These are phyloP conservation scores for Ciconia maguari DNA, from an alignment of 2,113 vertebrate genomes.

Conservation along the genomic window DNA sequence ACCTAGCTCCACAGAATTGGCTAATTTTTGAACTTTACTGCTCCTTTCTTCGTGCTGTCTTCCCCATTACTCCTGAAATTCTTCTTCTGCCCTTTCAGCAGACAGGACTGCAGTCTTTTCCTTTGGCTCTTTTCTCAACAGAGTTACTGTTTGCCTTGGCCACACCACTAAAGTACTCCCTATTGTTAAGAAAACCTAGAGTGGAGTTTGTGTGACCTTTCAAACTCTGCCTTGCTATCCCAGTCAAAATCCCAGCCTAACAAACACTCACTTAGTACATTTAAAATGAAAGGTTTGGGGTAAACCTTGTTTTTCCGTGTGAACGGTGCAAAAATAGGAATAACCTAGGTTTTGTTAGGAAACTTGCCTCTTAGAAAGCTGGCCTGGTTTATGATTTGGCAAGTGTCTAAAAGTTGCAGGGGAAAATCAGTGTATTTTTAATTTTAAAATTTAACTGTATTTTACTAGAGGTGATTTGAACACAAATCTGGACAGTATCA, in stretches of 20 bases:
- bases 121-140: not conserved
- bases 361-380: not conserved
- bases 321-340: not conserved
- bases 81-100: not conserved
- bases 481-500: not conserved
- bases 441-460: not conserved
- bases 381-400: not conserved
- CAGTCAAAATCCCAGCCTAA: not conserved
- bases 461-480: not conserved
- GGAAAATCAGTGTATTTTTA: not conserved
- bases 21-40: not conserved
- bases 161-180: not conserved
- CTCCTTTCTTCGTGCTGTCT: not conserved
- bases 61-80: not conserved
- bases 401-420: not conserved
- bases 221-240: not conserved
- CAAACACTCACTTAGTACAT: not conserved
- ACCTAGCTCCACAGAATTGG: not conserved
- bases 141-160: not conserved
- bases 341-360: not conserved
- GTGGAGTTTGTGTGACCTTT: not conserved
- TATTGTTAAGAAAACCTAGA: not conserved
- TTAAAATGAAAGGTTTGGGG: not conserved
- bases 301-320: not conserved
- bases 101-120: not conserved